A percentile compares a stretch with the other conserved stretches of the same genome.
Evolutionary conservation across 2,888 invertebrate genomes (phyloP).

Genomic region (Ectemnius cavifrons): DNA sequence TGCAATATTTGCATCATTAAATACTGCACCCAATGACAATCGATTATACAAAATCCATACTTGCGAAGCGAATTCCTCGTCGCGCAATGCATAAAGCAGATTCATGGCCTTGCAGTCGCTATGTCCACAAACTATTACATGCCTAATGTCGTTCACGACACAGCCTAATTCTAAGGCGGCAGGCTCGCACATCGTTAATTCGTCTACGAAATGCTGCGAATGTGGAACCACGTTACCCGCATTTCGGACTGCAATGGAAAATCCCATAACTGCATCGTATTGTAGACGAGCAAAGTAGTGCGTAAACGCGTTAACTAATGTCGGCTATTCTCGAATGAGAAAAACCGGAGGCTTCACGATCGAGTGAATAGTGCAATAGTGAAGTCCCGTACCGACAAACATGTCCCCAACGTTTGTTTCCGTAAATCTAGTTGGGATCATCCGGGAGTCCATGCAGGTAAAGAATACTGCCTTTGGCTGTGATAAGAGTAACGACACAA

Average conservation of each 20-base stretch:
- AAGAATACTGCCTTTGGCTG: conserved; percentile 98
- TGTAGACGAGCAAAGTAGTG: background rate
- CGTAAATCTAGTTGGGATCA: conserved; percentile 97
- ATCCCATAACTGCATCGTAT: background rate
- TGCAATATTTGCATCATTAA: conserved; percentile 62
- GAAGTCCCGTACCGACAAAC: conserved; percentile 89
- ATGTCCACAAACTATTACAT: conserved; percentile 97
- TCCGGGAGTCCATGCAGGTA: conserved; percentile 98
- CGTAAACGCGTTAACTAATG: background rate
- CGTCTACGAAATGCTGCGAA: conserved; percentile 91
- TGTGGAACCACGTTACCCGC: conserved; percentile 97
- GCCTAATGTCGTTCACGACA: conserved; percentile 92
- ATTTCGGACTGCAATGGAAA: conserved; percentile 88
- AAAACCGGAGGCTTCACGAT: conserved; percentile 20
- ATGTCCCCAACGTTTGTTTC: conserved; percentile 98
- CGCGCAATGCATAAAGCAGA: conserved; percentile 89
- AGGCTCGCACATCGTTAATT: conserved; percentile 95
- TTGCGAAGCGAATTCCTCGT: conserved; percentile 86
- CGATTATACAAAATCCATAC: conserved; percentile 73
- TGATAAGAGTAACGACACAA: conserved; percentile 63
- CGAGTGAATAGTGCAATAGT: conserved; percentile 49
- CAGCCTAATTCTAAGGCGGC: conserved; percentile 97
- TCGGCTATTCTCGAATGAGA: conserved; percentile 19
- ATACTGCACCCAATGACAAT: background rate
- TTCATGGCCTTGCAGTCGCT: conserved; percentile 99